Percentiles rank a stretch among this genome's conserved stretches.
phyloP scores from a whole-genome alignment of 2,113 vertebrate genomes.

The Cricetomys ansorgei region DNA sequence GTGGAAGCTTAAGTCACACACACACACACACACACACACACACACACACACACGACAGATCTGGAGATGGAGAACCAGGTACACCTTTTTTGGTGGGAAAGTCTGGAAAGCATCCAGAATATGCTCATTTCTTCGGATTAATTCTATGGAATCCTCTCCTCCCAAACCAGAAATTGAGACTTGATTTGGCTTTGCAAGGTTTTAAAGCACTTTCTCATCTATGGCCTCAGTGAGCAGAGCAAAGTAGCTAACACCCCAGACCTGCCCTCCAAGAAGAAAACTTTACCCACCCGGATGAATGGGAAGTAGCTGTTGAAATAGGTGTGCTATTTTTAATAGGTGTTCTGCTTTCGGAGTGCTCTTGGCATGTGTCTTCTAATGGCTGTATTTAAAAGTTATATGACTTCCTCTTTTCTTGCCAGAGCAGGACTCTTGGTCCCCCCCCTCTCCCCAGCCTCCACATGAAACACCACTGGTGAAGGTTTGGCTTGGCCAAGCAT shows the following conservation, averaged over 20 bases:
- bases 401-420: slow-evolving; percentile 80
- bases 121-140: slow-evolving; percentile 35
- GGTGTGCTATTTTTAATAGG: slow-evolving; percentile 81
- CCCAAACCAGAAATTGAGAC: slow-evolving; percentile 17
- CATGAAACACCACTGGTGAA: slow-evolving; percentile 44
- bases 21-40: too few relatives aligned
- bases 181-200: slow-evolving; percentile 53
- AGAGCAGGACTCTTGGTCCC: slow-evolving; percentile 58
- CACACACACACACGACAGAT: slow-evolving; percentile 44
- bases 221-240: slow-evolving; percentile 41
- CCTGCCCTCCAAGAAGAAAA: slow-evolving; percentile 71
- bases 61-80: slow-evolving; percentile 19
- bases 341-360: slow-evolving; percentile 79
- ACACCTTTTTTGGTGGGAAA: slow-evolving; percentile 5
- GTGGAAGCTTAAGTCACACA: not conserved
- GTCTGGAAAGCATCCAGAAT: slow-evolving; percentile 2
- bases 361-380: slow-evolving; percentile 75
- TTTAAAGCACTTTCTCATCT: slow-evolving; percentile 70
- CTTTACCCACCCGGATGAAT: slow-evolving; percentile 45
- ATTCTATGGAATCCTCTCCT: slow-evolving; percentile 33
- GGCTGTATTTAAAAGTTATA: slow-evolving; percentile 78
- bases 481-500: slow-evolving; percentile 74
- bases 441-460: slow-evolving; percentile 6
- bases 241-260: slow-evolving; percentile 55
- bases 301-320: slow-evolving; percentile 78